phyloP scores from a whole-genome alignment of 2,797 vertebrate genomes.

The Ibycter americanus region DNA sequence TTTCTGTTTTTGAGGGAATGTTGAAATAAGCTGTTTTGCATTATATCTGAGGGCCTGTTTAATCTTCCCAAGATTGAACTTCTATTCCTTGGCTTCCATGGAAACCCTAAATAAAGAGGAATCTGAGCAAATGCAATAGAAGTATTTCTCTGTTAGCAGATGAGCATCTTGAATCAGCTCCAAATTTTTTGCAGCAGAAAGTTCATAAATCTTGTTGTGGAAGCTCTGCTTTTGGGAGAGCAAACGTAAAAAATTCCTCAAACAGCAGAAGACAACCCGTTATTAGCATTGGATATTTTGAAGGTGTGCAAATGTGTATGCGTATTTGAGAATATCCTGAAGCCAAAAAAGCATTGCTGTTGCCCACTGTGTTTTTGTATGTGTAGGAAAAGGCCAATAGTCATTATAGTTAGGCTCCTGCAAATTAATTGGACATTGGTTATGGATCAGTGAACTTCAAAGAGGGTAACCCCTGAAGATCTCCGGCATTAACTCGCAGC shows the following conservation, averaged over 20 bases:
- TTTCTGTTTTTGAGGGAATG: constrained; percentile 28
- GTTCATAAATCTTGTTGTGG: constrained; percentile 1
- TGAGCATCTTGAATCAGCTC: constrained; percentile 26
- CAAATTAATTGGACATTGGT: constrained; percentile 70
- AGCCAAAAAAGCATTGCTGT: constrained; percentile 25
- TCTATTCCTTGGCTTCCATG: constrained; percentile 49
- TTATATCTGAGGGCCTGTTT: constrained; percentile 39
- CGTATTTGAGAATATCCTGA: not conserved
- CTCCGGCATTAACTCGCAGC: constrained; percentile 49
- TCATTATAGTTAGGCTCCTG: constrained; percentile 61
- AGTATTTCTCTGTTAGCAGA: constrained; percentile 35
- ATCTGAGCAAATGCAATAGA: constrained; percentile 13
- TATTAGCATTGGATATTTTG: not conserved
- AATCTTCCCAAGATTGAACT: constrained; percentile 51
- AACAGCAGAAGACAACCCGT: not conserved
- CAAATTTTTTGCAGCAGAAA: not conserved
- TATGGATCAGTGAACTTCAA: constrained; percentile 71
- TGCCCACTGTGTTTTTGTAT: constrained; percentile 48
- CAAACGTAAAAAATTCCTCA: not conserved
- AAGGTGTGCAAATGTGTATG: not conserved
- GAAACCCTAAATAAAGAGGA: constrained; percentile 54
- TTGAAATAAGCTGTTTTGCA: constrained; percentile 50
- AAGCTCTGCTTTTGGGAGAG: not conserved
- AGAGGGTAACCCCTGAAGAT: constrained; percentile 63
- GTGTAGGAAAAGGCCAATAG: constrained; percentile 60